phyloP scores from a whole-genome alignment of 2,888 invertebrate genomes.

The Malthinus flaveolus region DNA sequence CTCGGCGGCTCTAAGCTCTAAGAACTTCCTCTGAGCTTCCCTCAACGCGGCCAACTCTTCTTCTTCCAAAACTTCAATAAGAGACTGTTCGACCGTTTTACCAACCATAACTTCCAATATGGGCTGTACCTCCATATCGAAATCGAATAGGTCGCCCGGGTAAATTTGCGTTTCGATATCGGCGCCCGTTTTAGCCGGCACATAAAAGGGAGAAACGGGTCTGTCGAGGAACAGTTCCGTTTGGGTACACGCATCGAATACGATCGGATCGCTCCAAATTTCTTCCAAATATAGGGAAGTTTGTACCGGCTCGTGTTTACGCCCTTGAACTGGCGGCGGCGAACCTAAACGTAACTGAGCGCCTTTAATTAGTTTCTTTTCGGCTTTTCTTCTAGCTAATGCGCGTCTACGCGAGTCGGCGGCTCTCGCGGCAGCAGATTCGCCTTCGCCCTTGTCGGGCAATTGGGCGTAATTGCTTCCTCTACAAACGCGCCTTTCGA shows the following conservation, averaged over 20 bases:
- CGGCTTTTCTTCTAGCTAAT: slow-evolving; percentile 71
- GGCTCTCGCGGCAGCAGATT: slow-evolving; percentile 55
- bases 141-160: slow-evolving; percentile 91
- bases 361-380: slow-evolving; percentile 59
- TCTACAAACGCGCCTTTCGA: not conserved
- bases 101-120: slow-evolving; percentile 88
- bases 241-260: slow-evolving; percentile 73
- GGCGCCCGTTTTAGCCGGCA: slow-evolving; percentile 73
- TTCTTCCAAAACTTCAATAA: slow-evolving; percentile 91
- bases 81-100: slow-evolving; percentile 85
- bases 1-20: slow-evolving; percentile 78
- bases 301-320: slow-evolving; percentile 86
- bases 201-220: slow-evolving; percentile 65
- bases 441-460: slow-evolving; percentile 50
- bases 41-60: slow-evolving; percentile 84
- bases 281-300: slow-evolving; percentile 90
- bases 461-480: not conserved
- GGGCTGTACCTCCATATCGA: slow-evolving; percentile 88
- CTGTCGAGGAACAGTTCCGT: slow-evolving; percentile 86
- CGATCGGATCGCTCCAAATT: slow-evolving; percentile 73
- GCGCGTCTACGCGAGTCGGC: slow-evolving; percentile 73
- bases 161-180: slow-evolving; percentile 82
- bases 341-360: slow-evolving; percentile 63
- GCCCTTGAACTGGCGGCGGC: slow-evolving; percentile 69
- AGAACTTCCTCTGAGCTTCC: slow-evolving; percentile 75